phyloP scores from a whole-genome alignment of 1,140 invertebrate species.

The Lasaia peninsularis region DNA sequence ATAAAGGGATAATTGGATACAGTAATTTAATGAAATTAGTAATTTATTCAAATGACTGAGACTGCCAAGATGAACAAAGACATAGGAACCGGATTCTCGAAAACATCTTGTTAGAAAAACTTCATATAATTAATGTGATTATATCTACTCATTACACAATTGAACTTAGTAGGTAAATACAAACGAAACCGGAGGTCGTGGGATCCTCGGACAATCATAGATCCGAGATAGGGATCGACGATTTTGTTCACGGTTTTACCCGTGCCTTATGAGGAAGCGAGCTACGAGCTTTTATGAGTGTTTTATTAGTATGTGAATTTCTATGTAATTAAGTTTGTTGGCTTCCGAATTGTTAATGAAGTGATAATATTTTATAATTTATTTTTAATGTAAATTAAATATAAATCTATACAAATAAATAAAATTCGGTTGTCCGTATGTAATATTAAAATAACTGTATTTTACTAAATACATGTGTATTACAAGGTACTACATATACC shows the following conservation, averaged over 20 bases:
- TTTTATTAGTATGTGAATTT: conserved; percentile 21
- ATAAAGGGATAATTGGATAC: background rate
- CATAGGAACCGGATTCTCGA: conserved; percentile 27
- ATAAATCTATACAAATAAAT: too few relatives aligned
- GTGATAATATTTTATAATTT: background rate
- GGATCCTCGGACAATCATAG: conserved; percentile 44
- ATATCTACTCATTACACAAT: conserved; percentile 54
- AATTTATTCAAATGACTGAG: conserved; percentile 7
- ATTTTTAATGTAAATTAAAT: background rate
- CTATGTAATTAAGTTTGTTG: conserved; percentile 22
- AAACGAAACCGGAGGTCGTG: conserved; percentile 47
- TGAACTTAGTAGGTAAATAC: conserved; percentile 53
- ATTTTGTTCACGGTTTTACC: conserved; percentile 54
- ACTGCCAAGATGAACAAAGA: conserved; percentile 1
- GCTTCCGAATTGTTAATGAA: conserved; percentile 7
- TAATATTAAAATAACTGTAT: too few relatives aligned
- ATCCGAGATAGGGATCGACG: conserved; percentile 48
- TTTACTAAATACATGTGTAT: too few relatives aligned
- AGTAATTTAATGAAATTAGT: background rate
- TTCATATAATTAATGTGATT: conserved; percentile 53
- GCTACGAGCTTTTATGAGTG: conserved; percentile 2
- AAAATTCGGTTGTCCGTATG: too few relatives aligned
- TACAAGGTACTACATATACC: too few relatives aligned
- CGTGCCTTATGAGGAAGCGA: conserved; percentile 56
- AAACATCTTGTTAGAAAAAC: conserved; percentile 46